Evolutionary conservation across 2,888 invertebrate genomes (phyloP).

Genomic region (Andricus curvator): DNA sequence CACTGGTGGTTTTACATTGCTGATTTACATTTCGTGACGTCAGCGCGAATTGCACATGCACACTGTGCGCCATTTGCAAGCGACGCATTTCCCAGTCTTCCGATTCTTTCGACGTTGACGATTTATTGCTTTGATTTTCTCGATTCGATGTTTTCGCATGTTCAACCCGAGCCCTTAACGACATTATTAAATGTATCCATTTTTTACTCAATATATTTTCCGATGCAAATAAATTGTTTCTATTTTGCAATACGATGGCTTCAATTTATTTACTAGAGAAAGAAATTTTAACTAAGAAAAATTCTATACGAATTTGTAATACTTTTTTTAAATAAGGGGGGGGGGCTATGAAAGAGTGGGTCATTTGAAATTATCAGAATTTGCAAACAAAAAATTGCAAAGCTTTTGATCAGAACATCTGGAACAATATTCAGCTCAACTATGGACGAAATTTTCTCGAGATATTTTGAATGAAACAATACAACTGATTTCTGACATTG

Average conservation of each 20-base stretch:
- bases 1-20: slow-evolving; percentile 38
- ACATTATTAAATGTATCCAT: background rate
- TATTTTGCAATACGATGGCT: background rate
- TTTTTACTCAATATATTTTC: background rate
- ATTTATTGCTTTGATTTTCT: slow-evolving; percentile 37
- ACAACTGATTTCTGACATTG: no score
- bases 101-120: slow-evolving; percentile 8
- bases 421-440: no score
- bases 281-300: no score
- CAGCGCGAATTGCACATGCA: slow-evolving; percentile 39
- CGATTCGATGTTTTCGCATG: slow-evolving; percentile 3
- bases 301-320: no score
- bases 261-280: no score
- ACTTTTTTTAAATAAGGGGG: no score
- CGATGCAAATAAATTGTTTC: background rate
- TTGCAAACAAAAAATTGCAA: no score
- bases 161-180: background rate
- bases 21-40: slow-evolving; percentile 40
- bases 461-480: no score
- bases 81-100: slow-evolving; percentile 35
- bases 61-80: slow-evolving; percentile 32
- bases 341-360: no score
- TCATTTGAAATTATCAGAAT: no score
- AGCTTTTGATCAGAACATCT: no score
- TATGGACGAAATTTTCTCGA: no score